Evolutionary conservation across 2,888 invertebrate species (phyloP).

Genomic region (Pyrochroa serraticornis): DNA sequence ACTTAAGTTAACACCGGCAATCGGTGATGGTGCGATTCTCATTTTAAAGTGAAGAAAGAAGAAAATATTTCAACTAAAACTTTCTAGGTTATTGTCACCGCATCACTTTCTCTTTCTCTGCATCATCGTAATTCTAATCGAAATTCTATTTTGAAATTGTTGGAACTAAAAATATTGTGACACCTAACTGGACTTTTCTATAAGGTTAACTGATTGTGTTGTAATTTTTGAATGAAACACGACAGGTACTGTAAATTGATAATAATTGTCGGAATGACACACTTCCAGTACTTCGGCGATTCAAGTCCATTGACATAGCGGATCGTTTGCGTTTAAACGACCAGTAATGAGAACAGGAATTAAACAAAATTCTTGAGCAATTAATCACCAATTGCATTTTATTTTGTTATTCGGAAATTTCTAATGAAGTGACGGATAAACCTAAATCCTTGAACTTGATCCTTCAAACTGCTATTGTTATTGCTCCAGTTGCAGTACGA

Average conservation of each 20-base stretch:
- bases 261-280: conserved; percentile 15
- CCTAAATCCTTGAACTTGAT: too few relatives aligned
- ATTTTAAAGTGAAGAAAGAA: background rate
- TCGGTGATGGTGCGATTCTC: conserved; percentile 1
- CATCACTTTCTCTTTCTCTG: conserved; percentile 16
- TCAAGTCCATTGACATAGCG: conserved; percentile 22
- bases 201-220: conserved; percentile 11
- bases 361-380: background rate
- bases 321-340: conserved; percentile 11
- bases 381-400: conserved; percentile 3
- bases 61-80: conserved; percentile 1
- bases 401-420: background rate
- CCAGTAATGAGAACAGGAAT: conserved; percentile 7
- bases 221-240: conserved; percentile 4
- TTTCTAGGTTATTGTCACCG: conserved; percentile 1
- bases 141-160: background rate
- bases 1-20: conserved; percentile 12
- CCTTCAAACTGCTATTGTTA: too few relatives aligned
- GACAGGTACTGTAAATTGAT: conserved; percentile 12
- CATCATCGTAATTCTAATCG: background rate
- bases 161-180: conserved; percentile 1
- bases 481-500: too few relatives aligned
- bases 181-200: conserved; percentile 14
- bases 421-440: too few relatives aligned
- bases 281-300: conserved; percentile 5